Evolutionary conservation across 30 jellyfish, hydroid and myxozoan species (phyloP), one percentile per base, ranked within the genome.

Genomic region (Catostylus mosaicus): DNA sequence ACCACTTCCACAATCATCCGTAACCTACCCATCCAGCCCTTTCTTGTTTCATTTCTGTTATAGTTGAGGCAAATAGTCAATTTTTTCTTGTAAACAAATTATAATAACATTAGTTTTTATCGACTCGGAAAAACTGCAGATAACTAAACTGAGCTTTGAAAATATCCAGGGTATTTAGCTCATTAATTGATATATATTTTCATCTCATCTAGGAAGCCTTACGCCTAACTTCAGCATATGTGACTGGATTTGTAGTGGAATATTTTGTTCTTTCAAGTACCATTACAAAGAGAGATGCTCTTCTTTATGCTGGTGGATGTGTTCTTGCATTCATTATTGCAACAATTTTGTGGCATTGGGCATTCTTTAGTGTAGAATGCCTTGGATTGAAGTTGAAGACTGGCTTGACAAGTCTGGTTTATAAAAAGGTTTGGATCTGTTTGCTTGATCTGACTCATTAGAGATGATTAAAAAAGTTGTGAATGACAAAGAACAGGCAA

Each of bases 311-410:
- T 30, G 80, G 64, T 3, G 80, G 43, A 11, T 32, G 38, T 36
- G 7, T 38, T 18, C 68, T 73, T 14, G 9, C 83, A 1, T 0
- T 88, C 26, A 20, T 32, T 14, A 47, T 48, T 43, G 23, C 64
- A 23, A 23, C 48, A 33, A 31, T 54, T 18, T 47, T 67, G 14
- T 92, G 62, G 11, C 95, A 83, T 29, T 57, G 61, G 1, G 77
- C 54, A 0, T 75, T 70, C 43, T 78, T 70, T 48, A 50, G 14
- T 37, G 27, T 75, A 32, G 93, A 78, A 54, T 8, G 37, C 24
- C 57, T 77, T 62, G 97, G 97, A 10, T 52, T 78, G 59, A 48
- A 75, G 50, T 9, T 74, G 52, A 60, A 85, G 9, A 67, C 95
- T 0, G 87, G 92, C 24, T 45, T 63, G 12, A 68, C 86, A 16